A percentile compares a stretch with the other conserved stretches of the same genome.
Evolutionary conservation across 2,113 vertebrate species (phyloP).

Genomic region (Phylloscopus trochilus): DNA sequence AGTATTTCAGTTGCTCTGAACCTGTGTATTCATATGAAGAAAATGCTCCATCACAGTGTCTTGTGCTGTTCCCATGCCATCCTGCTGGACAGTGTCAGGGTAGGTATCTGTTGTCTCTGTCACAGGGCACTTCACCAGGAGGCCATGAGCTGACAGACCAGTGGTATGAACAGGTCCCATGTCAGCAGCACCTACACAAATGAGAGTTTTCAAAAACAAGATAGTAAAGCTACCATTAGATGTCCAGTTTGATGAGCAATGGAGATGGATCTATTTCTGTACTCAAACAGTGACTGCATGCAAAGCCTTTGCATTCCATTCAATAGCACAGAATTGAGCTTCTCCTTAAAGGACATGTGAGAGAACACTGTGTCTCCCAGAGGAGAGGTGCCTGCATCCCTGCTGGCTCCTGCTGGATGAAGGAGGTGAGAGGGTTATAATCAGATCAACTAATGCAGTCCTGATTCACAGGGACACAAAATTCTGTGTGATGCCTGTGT

Average conservation of each 20-base stretch:
- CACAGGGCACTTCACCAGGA: neutral
- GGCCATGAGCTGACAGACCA: neutral
- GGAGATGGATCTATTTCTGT: neutral
- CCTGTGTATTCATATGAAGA: neutral
- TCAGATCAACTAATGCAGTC: neutral
- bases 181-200: neutral
- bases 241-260: neutral
- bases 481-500: neutral
- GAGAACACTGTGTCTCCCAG: neutral
- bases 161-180: neutral
- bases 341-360: neutral
- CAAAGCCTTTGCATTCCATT: neutral
- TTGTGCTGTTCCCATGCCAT: neutral
- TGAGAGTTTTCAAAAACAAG: neutral
- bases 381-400: neutral
- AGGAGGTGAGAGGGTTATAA: neutral
- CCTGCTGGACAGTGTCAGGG: neutral
- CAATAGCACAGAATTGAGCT: neutral
- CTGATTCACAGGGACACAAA: neutral
- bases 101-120: neutral
- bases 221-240: neutral
- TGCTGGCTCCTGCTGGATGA: neutral
- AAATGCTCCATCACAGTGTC: neutral
- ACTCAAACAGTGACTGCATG: neutral
- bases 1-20: neutral